Base-by-base conservation (phyloP, 2,113 vertebrate genomes). In the Lutjanus erythropterus region DNA sequence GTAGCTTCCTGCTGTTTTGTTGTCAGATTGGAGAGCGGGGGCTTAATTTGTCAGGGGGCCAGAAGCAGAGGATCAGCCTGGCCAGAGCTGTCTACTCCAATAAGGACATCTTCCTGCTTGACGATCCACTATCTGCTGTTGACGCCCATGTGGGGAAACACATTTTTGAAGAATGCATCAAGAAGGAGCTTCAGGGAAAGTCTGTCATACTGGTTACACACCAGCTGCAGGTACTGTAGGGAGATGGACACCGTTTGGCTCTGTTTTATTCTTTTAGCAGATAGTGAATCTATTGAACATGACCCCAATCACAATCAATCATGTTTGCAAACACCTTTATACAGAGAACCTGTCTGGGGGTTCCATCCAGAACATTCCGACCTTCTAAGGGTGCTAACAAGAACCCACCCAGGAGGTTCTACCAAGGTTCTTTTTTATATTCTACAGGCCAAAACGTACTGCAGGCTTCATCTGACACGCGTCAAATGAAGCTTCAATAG, bases 61-160 rank as follows among this genome's bases (percentile, higher is more conserved):
- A 97, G 92, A 96, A 94, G 76, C 94, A 96, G 93, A 94, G 93
- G 56, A 88, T 96, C 73, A 96, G 94, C 74, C 87, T 96, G 83
- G 96, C 95, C 23, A 89, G 93, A 1, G 93, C 95, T 0, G 82
- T 97, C 77, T 97, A 95, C 67, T 94, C 95, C 4, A 87, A 96
- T 49, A 90, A 82, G 35, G 94, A 95, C 50, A 93, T 96, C 84
- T 91, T 94, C 75, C 91, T 96, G 18, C 88, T 96, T 41, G 96
- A 97, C 0, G 95, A 97, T 59, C 95, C 95, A 0, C 79, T 96
- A 3, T 95, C 94, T 0, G 95, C 95, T 0, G 94, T 96, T 1
- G 96, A 97, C 1, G 88, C 92, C 9, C 94, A 94, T 0, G 92
- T 95, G 65, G 95, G 95, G 75, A 96, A 95, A 71, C 88, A 94